These are phyloP conservation scores for Beris chalybata DNA, from an alignment of 2,888 invertebrate species.

Conservation along the genomic window DNA sequence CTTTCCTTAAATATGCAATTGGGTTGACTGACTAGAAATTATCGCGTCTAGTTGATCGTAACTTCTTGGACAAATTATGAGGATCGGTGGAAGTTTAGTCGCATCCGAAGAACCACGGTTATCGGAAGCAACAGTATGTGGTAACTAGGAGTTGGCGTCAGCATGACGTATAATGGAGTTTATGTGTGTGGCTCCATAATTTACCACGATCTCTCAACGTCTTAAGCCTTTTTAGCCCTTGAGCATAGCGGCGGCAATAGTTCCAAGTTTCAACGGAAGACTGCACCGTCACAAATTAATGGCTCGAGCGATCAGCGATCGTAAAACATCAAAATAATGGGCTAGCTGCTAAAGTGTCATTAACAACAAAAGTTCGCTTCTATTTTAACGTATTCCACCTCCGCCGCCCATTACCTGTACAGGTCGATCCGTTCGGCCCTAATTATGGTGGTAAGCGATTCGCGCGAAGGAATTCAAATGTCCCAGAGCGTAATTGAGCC, in stretches of 20 bases:
- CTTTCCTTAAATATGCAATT: too few relatives aligned
- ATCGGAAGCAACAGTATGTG: slow-evolving; percentile 21
- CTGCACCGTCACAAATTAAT: slow-evolving; percentile 17
- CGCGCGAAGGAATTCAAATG: slow-evolving; percentile 38
- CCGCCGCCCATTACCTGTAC: slow-evolving; percentile 15
- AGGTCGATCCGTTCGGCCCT: slow-evolving; percentile 22
- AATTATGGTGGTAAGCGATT: slow-evolving; percentile 35
- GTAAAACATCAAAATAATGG: slow-evolving; percentile 15
- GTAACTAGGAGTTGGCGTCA: slow-evolving; percentile 16
- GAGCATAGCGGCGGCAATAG: not conserved
- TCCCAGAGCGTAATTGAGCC: slow-evolving; percentile 36
- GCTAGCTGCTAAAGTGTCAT: slow-evolving; percentile 20
- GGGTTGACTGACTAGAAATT: too few relatives aligned
- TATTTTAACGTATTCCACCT: slow-evolving; percentile 21
- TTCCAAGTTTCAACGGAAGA: slow-evolving; percentile 1
- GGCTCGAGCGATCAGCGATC: slow-evolving; percentile 20
- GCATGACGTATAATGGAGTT: slow-evolving; percentile 8
- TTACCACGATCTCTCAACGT: not conserved
- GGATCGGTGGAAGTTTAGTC: not conserved
- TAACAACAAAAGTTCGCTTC: slow-evolving; percentile 24
- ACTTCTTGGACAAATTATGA: not conserved
- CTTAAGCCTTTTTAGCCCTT: not conserved
- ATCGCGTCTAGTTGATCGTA: too few relatives aligned
- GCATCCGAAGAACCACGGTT: not conserved
- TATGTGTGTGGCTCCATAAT: not conserved